A percentile compares a stretch with the other conserved stretches of the same genome.
Evolutionary conservation across 2,888 invertebrate species (phyloP).

Genomic region (Artemia sp.): DNA sequence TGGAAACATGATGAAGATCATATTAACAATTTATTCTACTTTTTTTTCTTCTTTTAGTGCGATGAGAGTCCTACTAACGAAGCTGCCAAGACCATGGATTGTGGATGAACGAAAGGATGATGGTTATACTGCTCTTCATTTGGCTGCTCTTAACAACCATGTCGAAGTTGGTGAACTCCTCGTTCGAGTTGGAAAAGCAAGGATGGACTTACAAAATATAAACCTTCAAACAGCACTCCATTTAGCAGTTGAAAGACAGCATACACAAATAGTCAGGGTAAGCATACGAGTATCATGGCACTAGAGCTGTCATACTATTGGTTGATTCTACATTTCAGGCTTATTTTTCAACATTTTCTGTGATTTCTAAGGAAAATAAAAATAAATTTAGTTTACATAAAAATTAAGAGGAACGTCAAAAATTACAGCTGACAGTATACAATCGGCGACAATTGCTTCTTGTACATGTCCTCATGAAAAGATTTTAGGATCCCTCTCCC

Average conservation of each 20-base stretch:
- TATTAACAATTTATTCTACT: too few relatives aligned
- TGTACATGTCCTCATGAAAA: too few relatives aligned
- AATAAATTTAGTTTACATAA: too few relatives aligned
- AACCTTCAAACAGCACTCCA: conserved; percentile 77
- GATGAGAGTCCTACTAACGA: conserved; percentile 82
- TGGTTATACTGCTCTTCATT: conserved; percentile 86
- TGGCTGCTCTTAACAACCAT: conserved; percentile 91
- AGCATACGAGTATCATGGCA: conserved; percentile 27
- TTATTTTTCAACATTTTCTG: too few relatives aligned
- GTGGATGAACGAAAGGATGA: conserved; percentile 98
- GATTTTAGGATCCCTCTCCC: too few relatives aligned
- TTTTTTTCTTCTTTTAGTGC: conserved; percentile 48
- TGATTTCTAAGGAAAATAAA: too few relatives aligned
- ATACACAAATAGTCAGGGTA: conserved; percentile 88
- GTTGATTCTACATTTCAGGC: too few relatives aligned
- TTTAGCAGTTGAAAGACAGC: conserved; percentile 87
- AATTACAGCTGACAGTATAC: too few relatives aligned
- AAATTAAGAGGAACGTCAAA: too few relatives aligned
- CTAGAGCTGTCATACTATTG: too few relatives aligned
- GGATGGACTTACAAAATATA: conserved; percentile 88
- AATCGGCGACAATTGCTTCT: too few relatives aligned
- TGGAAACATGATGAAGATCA: too few relatives aligned
- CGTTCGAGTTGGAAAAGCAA: conserved; percentile 69
- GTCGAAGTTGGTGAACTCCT: conserved; percentile 85
- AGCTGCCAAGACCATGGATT: conserved; percentile 86